Evolutionary conservation across 1,140 invertebrate species (phyloP).

Genomic region (Drosophila setifemur): DNA sequence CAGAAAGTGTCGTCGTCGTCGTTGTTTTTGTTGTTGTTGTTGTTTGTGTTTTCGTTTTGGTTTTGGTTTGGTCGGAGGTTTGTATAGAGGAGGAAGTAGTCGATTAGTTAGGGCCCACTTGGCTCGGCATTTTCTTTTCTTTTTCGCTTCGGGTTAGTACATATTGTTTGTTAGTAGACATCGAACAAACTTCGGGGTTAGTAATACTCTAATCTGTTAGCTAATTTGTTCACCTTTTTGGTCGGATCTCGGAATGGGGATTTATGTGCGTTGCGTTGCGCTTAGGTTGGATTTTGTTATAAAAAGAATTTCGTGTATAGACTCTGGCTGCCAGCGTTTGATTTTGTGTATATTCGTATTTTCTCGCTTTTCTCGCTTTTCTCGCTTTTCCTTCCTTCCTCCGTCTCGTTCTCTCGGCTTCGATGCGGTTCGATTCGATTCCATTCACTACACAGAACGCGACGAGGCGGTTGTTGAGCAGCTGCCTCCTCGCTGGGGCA

Average conservation of each 20-base stretch:
- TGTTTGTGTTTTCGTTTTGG: constrained; percentile 20
- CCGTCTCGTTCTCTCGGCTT: constrained; percentile 40
- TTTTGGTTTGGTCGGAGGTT: constrained; percentile 39
- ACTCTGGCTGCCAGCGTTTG: background rate
- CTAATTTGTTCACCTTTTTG: constrained; percentile 40
- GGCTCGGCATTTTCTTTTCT: constrained; percentile 41
- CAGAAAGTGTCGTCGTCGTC: constrained; percentile 26
- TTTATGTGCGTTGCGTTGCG: constrained; percentile 34
- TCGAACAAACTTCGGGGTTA: constrained; percentile 22
- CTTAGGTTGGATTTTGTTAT: constrained; percentile 20
- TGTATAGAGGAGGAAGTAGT: constrained; percentile 71
- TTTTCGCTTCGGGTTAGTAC: constrained; percentile 45
- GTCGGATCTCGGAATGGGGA: background rate
- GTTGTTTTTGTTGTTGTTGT: background rate
- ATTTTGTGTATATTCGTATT: constrained; percentile 35
- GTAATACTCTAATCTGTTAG: constrained; percentile 25
- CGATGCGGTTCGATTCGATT: constrained; percentile 13
- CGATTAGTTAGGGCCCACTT: constrained; percentile 64
- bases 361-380: constrained; percentile 14
- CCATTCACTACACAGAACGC: constrained; percentile 57
- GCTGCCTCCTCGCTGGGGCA: constrained; percentile 67
- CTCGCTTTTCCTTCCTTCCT: constrained; percentile 22
- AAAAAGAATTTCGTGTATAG: constrained; percentile 40
- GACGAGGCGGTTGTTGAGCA: constrained; percentile 48
- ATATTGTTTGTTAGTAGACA: no score